A percentile compares a stretch with the other conserved stretches of the same genome.
Conservation (phyloP, 2,888 invertebrate species). For the Eledone cirrhosa region DNA sequence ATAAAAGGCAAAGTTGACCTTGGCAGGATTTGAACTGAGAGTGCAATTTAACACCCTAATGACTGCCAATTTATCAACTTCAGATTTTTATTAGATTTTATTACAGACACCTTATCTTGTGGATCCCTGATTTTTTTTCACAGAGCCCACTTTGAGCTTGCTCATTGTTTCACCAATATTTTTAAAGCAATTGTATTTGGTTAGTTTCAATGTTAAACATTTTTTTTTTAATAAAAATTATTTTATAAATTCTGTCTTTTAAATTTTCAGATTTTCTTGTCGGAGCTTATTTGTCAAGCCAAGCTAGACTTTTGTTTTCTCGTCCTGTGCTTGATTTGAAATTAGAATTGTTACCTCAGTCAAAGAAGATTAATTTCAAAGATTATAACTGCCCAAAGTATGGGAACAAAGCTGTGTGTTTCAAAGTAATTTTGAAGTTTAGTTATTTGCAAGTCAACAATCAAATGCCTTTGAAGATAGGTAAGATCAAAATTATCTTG, state of each 20-base stretch:
- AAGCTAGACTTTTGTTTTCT: not conserved
- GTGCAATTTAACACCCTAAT: no score
- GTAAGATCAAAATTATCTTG: not conserved
- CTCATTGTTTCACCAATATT: no score
- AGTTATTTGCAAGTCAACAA: not conserved
- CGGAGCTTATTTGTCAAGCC: not conserved
- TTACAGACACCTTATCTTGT: no score
- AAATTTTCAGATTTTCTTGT: conserved; percentile 13
- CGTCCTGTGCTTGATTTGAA: not conserved
- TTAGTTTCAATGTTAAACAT: no score
- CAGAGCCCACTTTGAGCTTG: no score
- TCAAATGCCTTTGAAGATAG: not conserved
- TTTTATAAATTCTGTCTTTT: not conserved
- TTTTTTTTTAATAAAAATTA: no score
- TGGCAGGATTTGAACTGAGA: no score
- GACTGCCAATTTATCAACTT: no score
- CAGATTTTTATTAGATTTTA: no score
- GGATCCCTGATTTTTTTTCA: no score
- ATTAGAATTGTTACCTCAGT: not conserved
- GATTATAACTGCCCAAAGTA: not conserved
- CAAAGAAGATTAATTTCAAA: not conserved
- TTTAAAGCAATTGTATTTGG: no score
- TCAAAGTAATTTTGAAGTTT: not conserved
- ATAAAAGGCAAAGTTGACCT: no score
- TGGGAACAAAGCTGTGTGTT: not conserved